Conservation (phyloP, 2,888 invertebrate genomes). For the Yponomeuta cagnagella region DNA sequence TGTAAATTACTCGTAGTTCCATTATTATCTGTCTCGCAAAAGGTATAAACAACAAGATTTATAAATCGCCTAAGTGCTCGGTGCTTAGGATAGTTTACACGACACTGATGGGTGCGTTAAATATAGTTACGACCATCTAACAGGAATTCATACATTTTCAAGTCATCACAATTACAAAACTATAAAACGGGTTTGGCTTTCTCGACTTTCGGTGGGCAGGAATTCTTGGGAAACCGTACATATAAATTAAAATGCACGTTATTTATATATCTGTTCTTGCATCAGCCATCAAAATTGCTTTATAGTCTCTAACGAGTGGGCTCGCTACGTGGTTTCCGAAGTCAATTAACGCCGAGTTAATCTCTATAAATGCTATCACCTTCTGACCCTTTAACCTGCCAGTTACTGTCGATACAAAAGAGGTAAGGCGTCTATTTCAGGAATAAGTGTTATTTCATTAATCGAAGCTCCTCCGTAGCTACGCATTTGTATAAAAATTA, state of each 20-base stretch:
- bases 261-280: conserved; percentile 38
- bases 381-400: background rate
- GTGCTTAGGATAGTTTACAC: too few species aligned
- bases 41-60: too few species aligned
- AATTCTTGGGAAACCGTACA: conserved; percentile 48
- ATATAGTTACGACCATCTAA: too few species aligned
- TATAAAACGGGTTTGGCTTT: conserved; percentile 48
- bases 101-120: too few species aligned
- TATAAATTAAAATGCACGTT: conserved; percentile 25
- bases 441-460: too few species aligned
- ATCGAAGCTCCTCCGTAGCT: too few species aligned
- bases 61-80: too few species aligned
- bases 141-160: conserved; percentile 5
- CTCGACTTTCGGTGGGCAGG: conserved; percentile 39
- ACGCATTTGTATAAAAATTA: too few species aligned
- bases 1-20: too few species aligned
- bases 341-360: background rate
- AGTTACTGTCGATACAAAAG: too few species aligned
- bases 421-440: background rate
- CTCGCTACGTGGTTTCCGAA: background rate
- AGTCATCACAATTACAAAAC: conserved; percentile 36
- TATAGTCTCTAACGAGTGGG: background rate
- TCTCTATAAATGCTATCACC: background rate
- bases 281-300: conserved; percentile 21
- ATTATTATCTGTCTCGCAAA: too few species aligned